Evolutionary conservation across 1,140 invertebrate genomes (phyloP).

Genomic region (Heliothis virescens): DNA sequence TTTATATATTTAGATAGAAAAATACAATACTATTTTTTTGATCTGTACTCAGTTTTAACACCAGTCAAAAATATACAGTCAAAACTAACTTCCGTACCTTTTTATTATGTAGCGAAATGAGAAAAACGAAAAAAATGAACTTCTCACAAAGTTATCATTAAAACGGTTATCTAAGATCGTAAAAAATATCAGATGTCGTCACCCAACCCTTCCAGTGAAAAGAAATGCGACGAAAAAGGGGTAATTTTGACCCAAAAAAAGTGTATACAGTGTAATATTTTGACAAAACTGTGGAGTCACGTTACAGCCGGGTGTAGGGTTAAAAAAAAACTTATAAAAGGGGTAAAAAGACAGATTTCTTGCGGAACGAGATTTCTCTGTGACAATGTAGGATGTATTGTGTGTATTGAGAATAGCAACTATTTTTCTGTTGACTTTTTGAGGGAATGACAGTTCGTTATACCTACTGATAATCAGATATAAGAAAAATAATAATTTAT

Average conservation of each 20-base stretch:
- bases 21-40: no score
- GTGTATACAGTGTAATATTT: slow-evolving; percentile 77
- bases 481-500: no score
- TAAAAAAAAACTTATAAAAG: slow-evolving; percentile 26
- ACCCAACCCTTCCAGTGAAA: slow-evolving; percentile 64
- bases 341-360: slow-evolving; percentile 43
- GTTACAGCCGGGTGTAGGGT: slow-evolving; percentile 64
- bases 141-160: slow-evolving; percentile 60
- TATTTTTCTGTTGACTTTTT: slow-evolving; percentile 7
- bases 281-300: slow-evolving; percentile 82
- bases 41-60: neutral
- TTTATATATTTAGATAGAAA: no score
- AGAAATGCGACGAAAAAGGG: slow-evolving; percentile 62
- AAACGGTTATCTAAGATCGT: slow-evolving; percentile 67
- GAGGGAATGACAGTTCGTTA: neutral
- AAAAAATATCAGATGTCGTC: slow-evolving; percentile 70
- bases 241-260: slow-evolving; percentile 70
- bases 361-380: slow-evolving; percentile 3
- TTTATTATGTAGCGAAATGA: slow-evolving; percentile 34
- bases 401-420: neutral
- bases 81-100: slow-evolving; percentile 30
- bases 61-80: slow-evolving; percentile 27
- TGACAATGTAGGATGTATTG: slow-evolving; percentile 20
- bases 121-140: slow-evolving; percentile 25
- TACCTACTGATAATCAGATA: no score